Evolutionary conservation across 2,888 invertebrate genomes (phyloP).

Genomic region (Trissonchulus latispiculum): DNA sequence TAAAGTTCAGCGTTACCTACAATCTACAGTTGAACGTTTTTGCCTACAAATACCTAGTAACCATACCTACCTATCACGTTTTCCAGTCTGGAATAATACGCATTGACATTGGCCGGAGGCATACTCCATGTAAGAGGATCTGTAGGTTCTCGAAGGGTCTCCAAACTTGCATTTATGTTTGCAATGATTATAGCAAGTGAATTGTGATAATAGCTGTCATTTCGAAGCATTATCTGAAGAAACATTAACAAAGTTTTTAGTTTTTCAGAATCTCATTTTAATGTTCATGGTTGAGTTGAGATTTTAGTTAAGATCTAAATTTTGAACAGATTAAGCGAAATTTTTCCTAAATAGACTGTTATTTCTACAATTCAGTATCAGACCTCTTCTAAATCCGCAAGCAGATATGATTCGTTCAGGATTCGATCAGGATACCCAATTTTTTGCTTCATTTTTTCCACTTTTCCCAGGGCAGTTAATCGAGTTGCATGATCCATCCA

Average conservation of each 20-base stretch:
- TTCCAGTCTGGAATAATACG: neutral
- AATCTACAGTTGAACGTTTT: too few species aligned
- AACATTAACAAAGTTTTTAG: neutral
- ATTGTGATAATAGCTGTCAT: constrained; percentile 5
- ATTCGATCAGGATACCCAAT: constrained; percentile 27
- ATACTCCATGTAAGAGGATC: neutral
- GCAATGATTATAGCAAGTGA: neutral
- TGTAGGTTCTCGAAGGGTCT: neutral
- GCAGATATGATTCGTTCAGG: constrained; percentile 12
- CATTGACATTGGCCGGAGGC: constrained; percentile 13
- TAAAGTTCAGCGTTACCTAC: too few species aligned
- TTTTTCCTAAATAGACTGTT: too few species aligned
- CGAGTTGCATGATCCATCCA: constrained; percentile 38
- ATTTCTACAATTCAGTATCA: too few species aligned
- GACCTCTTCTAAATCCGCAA: constrained; percentile 1
- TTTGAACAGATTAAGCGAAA: too few species aligned
- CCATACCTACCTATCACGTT: constrained; percentile 10
- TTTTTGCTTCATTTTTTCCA: constrained; percentile 34
- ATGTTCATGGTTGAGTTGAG: too few species aligned
- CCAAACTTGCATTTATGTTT: constrained; percentile 5
- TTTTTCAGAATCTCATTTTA: too few species aligned
- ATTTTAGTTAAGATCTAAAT: too few species aligned
- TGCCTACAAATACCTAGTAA: too few species aligned
- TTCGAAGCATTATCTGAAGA: neutral
- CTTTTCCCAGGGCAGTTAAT: constrained; percentile 32